Evolutionary conservation across 2,797 vertebrate species (phyloP), one percentile per base, ranked within the genome.

Genomic region (Nyctibius grandis): DNA sequence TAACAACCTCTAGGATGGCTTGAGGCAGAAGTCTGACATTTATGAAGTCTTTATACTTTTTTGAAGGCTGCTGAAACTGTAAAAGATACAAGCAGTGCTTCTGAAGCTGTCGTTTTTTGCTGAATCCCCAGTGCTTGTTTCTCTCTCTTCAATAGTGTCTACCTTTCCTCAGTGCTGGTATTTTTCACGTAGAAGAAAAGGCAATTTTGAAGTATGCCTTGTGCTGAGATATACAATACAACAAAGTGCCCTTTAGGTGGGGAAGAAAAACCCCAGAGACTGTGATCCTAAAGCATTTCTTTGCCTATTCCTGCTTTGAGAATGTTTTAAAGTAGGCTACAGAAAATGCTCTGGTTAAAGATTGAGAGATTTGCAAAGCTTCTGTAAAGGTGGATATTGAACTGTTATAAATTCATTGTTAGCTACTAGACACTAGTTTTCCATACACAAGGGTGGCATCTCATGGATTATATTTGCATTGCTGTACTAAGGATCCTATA

Each of bases 1-100:
- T 89, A 64, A 87, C 53, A 91, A 85, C 48, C 56, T 72, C 67
- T 78, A 64, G 53, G 54, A 86, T 72, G 36, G 45, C 83, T 92
- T 94, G 88, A 87, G 72, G 89, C 38, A 91, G 60, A 94, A 91
- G 23, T 50, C 57, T 95, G 93, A 74, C 75, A 80, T 92, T 93
- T 93, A 83, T 90, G 72, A 89, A 96, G 91, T 84, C 87, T 85
- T 92, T 85, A 54, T 56, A 50, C 7, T 72, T 70, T 89, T 81
- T 81, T 78, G 61, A 93, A 91, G 92, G 38, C 51, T 81, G 33
- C 21, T 76, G 54, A 87, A 96, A 65, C 23, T 53, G 25, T 70
- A 84, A 60, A 90, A 91, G 68, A 87, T 85, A 65, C 91, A 95
- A 95, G 47, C 54, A 84, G 22, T 34, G 31, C 57, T 89, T 89